Evolutionary conservation across 2,888 invertebrate genomes (phyloP).

Genomic region (Lithophane leautieri): DNA sequence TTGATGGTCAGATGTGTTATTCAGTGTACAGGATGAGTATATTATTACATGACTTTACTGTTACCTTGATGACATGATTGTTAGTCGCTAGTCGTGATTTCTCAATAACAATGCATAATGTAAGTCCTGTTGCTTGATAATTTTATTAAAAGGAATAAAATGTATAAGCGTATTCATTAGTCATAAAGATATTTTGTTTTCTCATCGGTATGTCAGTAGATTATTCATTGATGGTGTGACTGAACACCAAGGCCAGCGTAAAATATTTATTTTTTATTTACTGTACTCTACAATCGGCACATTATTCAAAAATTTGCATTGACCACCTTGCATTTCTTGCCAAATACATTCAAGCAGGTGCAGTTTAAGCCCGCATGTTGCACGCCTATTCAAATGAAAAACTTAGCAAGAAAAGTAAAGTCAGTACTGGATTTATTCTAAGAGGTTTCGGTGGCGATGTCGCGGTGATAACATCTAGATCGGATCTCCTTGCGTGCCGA

Average conservation of each 20-base stretch:
- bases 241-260: not conserved
- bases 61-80: constrained; percentile 56
- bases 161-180: not conserved
- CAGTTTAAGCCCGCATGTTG: constrained; percentile 5
- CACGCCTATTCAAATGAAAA: constrained; percentile 54
- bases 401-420: constrained; percentile 63
- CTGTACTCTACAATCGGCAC: not conserved
- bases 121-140: constrained; percentile 5
- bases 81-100: constrained; percentile 29
- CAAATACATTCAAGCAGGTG: constrained; percentile 16
- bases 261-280: not conserved
- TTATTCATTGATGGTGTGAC: not conserved
- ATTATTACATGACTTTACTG: constrained; percentile 50
- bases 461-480: constrained; percentile 80
- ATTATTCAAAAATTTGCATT: constrained; percentile 9
- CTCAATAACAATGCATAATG: constrained; percentile 36
- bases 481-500: constrained; percentile 86
- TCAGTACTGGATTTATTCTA: constrained; percentile 68
- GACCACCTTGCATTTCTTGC: constrained; percentile 6
- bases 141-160: constrained; percentile 26
- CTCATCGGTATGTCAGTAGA: not conserved
- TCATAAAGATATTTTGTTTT: not conserved
- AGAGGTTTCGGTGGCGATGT: constrained; percentile 72
- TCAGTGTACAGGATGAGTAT: constrained; percentile 61
- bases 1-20: constrained; percentile 70